phyloP scores from a whole-genome alignment of 2,888 invertebrate species.

The Polydrusus pterygomalis region DNA sequence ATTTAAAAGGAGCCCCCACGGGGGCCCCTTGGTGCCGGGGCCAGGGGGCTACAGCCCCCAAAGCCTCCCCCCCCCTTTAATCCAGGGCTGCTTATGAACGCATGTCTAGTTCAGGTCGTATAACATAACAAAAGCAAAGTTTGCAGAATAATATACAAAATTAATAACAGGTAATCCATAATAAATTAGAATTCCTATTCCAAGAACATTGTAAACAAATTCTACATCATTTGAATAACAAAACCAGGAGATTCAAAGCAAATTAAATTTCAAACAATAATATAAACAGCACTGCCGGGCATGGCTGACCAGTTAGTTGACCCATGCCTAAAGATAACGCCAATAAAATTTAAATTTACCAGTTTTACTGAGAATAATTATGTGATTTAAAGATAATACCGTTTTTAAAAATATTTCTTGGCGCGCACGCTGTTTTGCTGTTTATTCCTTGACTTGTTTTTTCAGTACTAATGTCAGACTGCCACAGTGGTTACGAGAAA shows the following conservation, averaged over 20 bases:
- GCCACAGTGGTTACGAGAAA: constrained; percentile 6
- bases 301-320: constrained; percentile 9
- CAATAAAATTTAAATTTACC: background rate
- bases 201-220: constrained; percentile 14
- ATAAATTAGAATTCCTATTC: background rate
- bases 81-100: no score
- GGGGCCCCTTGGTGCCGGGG: no score
- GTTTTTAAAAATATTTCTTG: constrained; percentile 15
- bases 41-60: no score
- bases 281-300: background rate
- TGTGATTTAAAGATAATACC: constrained; percentile 4
- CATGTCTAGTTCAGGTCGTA: no score
- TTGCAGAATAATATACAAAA: background rate
- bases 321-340: constrained; percentile 4
- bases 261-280: constrained; percentile 15
- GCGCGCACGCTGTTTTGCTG: constrained; percentile 16
- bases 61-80: no score
- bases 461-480: constrained; percentile 6
- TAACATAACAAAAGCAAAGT: no score
- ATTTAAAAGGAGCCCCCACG: no score
- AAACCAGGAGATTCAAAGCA: constrained; percentile 3
- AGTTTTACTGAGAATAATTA: background rate
- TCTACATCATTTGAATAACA: background rate
- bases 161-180: background rate
- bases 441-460: background rate